These are phyloP conservation scores for Delphinus delphis DNA, from an alignment of 2,113 vertebrate species.

Conservation along the genomic window DNA sequence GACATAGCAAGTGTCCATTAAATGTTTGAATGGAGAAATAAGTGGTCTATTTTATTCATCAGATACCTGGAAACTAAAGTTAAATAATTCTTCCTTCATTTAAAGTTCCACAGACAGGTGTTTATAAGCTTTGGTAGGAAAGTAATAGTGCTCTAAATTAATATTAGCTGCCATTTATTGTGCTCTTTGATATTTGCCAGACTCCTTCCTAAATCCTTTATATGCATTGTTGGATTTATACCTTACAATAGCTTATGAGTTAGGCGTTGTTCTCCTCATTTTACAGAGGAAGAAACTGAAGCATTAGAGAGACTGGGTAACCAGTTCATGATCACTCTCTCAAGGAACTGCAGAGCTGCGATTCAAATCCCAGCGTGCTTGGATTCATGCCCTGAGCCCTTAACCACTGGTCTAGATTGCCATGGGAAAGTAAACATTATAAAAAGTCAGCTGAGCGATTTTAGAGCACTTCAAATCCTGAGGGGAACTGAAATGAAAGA, in stretches of 20 bases:
- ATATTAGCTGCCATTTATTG: background rate
- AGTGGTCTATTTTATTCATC: constrained; percentile 27
- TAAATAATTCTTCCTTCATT: constrained; percentile 35
- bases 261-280: background rate
- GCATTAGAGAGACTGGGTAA: background rate
- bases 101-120: background rate
- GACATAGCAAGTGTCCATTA: background rate
- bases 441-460: background rate
- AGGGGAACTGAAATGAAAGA: background rate
- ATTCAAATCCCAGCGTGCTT: background rate
- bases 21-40: constrained; percentile 13
- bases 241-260: background rate
- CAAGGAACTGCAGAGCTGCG: background rate
- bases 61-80: constrained; percentile 6
- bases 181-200: background rate
- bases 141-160: constrained; percentile 9
- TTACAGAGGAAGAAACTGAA: constrained; percentile 8
- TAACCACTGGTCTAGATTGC: background rate
- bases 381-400: background rate
- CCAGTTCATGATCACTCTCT: background rate
- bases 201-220: background rate
- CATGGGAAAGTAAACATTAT: background rate
- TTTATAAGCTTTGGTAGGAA: background rate
- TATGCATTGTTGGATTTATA: constrained; percentile 2
- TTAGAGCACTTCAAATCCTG: background rate